Conservation (phyloP, 1,140 invertebrate genomes). For the Pseudomyrmex flavicornis region DNA sequence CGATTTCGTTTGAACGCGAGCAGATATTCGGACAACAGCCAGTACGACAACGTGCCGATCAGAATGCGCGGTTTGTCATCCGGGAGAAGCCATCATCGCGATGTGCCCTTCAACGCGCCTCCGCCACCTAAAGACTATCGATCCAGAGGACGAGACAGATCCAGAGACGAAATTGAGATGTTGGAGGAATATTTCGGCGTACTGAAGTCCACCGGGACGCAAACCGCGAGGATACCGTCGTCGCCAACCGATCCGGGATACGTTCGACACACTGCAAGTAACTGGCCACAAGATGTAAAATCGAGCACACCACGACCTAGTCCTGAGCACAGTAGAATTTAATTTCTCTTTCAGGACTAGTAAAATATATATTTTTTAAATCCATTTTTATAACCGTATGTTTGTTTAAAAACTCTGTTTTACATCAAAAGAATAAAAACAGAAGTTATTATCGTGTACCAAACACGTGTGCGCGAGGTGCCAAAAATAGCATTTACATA, state of each 20-base stretch:
- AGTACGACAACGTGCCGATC: conserved; percentile 84
- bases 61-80: conserved; percentile 79
- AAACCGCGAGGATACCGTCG: conserved; percentile 84
- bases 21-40: conserved; percentile 83
- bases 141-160: conserved; percentile 61
- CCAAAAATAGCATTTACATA: conserved; percentile 22
- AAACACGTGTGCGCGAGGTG: background rate
- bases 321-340: conserved; percentile 83
- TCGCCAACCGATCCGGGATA: conserved; percentile 89
- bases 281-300: conserved; percentile 87
- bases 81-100: conserved; percentile 76
- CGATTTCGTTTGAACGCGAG: conserved; percentile 19
- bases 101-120: conserved; percentile 79
- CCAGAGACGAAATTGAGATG: conserved; percentile 82
- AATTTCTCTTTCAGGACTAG: background rate
- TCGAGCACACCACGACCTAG: conserved; percentile 87
- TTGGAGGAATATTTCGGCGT: conserved; percentile 83
- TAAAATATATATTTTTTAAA: background rate
- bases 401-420: background rate
- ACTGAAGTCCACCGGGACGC: conserved; percentile 84
- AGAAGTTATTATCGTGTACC: background rate
- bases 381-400: conserved; percentile 35
- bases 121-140: conserved; percentile 75
- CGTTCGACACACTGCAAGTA: conserved; percentile 88
- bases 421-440: background rate